phyloP scores from a whole-genome alignment of 2,113 vertebrate species.

The Oreotrochilus melanogaster region DNA sequence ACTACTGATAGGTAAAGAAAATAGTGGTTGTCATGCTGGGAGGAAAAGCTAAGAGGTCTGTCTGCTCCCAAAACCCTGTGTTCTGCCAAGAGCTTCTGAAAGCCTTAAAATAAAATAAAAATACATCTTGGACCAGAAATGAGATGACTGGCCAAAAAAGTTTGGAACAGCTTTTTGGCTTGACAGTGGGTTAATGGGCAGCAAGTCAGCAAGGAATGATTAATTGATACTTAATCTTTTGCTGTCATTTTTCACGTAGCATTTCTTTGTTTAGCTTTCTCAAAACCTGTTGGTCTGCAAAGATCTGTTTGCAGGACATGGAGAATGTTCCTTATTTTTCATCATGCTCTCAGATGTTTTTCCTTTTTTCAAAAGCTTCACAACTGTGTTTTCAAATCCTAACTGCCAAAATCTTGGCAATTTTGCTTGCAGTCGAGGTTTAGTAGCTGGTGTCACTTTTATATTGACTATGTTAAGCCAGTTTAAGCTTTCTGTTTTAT shows the following conservation, averaged over 20 bases:
- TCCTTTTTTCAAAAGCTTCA: neutral
- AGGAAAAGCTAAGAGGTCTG: conserved; percentile 3
- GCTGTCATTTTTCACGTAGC: neutral
- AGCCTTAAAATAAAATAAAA: conserved; percentile 40
- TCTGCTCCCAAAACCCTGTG: conserved; percentile 17
- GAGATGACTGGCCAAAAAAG: neutral
- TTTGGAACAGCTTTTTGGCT: conserved; percentile 45
- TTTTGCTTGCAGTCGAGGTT: neutral
- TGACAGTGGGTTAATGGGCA: neutral
- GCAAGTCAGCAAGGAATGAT: conserved; percentile 35
- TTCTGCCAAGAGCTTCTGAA: conserved; percentile 66
- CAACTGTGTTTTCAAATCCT: neutral
- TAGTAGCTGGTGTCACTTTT: neutral
- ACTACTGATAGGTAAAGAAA: conserved; percentile 40
- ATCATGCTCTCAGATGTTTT: neutral
- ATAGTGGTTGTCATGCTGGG: neutral
- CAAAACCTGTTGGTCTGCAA: neutral
- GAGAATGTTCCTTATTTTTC: neutral
- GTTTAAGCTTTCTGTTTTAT: neutral
- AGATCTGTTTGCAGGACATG: neutral
- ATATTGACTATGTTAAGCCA: neutral
- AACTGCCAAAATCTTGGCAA: neutral
- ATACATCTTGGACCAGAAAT: conserved; percentile 17
- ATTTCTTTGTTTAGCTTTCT: neutral
- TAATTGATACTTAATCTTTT: conserved; percentile 15